These are phyloP conservation scores for Chrysina gloriosa DNA, from an alignment of 2,888 invertebrate species.

Conservation along the genomic window DNA sequence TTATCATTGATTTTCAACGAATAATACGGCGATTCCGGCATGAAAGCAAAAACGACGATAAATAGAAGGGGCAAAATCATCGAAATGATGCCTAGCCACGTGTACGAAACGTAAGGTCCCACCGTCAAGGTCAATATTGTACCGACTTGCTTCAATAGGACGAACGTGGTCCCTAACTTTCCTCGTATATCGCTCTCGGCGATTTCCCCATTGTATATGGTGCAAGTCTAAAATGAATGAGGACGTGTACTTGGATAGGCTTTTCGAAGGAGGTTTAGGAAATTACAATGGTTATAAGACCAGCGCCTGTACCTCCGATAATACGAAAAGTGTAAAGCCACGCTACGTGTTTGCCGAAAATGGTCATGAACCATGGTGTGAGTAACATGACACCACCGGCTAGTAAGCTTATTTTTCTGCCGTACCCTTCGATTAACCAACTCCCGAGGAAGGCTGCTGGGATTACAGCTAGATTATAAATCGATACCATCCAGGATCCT, in stretches of 20 bases:
- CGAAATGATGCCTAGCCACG: slow-evolving; percentile 58
- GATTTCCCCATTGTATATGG: slow-evolving; percentile 63
- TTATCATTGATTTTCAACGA: slow-evolving; percentile 61
- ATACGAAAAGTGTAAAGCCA: slow-evolving; percentile 73
- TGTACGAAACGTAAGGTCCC: slow-evolving; percentile 62
- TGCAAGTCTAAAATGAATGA: slow-evolving; percentile 55
- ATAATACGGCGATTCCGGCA: slow-evolving; percentile 67
- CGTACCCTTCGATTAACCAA: slow-evolving; percentile 68
- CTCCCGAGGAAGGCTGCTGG: slow-evolving; percentile 70
- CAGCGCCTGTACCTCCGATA: slow-evolving; percentile 76
- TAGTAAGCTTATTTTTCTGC: slow-evolving; percentile 69
- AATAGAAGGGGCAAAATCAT: slow-evolving; percentile 60
- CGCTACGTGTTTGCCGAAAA: slow-evolving; percentile 54
- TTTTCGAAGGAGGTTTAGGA: not conserved
- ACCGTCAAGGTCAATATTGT: slow-evolving; percentile 61
- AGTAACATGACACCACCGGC: slow-evolving; percentile 67
- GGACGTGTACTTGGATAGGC: not conserved
- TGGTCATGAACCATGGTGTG: slow-evolving; percentile 66
- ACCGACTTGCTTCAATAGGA: slow-evolving; percentile 61
- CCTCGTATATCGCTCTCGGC: slow-evolving; percentile 67
- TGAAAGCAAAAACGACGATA: slow-evolving; percentile 60
- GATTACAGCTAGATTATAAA: slow-evolving; percentile 69
- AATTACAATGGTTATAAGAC: slow-evolving; percentile 64
- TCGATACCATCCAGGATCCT: slow-evolving; percentile 70
- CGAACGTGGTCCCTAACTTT: slow-evolving; percentile 56